Evolutionary conservation across 2,797 vertebrate species (phyloP).

Genomic region (Florisuga fusca): DNA sequence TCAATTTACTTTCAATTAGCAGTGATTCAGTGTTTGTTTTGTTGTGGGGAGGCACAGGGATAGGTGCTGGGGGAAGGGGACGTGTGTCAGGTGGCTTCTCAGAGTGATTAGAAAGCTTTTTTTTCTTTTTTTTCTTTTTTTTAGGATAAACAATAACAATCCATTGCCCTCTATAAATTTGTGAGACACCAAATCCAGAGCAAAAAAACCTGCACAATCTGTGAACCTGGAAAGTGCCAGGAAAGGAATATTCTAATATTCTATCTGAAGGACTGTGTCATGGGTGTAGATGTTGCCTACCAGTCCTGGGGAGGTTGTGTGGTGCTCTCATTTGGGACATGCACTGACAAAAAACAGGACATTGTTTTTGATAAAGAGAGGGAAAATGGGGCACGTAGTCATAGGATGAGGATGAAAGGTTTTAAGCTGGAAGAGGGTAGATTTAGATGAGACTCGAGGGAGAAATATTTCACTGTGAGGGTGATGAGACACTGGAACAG

Average conservation of each 20-base stretch:
- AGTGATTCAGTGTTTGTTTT: slow-evolving; percentile 17
- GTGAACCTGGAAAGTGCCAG: neutral
- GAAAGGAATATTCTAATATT: neutral
- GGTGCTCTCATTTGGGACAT: neutral
- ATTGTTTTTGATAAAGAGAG: neutral
- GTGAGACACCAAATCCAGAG: neutral
- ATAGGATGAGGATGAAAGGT: no score
- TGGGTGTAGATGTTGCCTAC: neutral
- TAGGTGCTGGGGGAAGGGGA: neutral
- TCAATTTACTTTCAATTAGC: slow-evolving; percentile 71
- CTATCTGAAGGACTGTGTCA: neutral
- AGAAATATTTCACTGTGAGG: no score
- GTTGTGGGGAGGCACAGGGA: neutral
- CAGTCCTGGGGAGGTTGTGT: neutral
- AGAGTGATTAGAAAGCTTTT: neutral
- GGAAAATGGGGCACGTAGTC: no score
- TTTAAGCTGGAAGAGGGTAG: no score
- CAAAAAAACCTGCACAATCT: neutral
- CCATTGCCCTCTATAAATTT: neutral
- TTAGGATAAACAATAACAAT: neutral
- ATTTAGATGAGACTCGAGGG: no score
- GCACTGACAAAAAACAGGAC: neutral
- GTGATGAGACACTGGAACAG: no score
- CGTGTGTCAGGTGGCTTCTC: neutral
- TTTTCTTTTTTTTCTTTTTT: neutral